Evolutionary conservation across 2,113 vertebrate species (phyloP), one percentile per base, ranked within the genome.

Genomic region (Neomonachus schauinslandi): DNA sequence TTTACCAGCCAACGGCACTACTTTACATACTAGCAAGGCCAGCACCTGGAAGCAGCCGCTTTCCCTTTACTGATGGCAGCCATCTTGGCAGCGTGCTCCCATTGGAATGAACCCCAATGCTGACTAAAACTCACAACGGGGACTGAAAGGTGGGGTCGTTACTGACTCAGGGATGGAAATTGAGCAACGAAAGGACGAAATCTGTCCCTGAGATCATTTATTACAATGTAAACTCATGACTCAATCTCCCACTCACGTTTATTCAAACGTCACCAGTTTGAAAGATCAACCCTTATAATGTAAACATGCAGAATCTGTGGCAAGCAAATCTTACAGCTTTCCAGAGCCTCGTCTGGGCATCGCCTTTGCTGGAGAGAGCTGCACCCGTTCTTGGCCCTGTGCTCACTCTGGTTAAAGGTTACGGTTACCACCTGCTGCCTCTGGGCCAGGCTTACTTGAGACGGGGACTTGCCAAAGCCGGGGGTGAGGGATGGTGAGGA

Each of bases 191-290:
- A 94, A 92, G 42, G 84, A 24, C 59, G 87, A 92, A 83, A 82
- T 79, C 11, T 79, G 28, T 89, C 65, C 59, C 22, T 16, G 39
- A 82, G 36, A 36, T 94, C 72, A 94, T 39, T 39, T 42, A 89
- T 65, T 92, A 87, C 72, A 80, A 87, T 92, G 57, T 96, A 93
- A 95, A 96, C 67, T 36, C 53, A 36, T 84, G 94, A 96, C 59
- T 97, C 80, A 85, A 10, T 71, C 28, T 86, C 69, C 69, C n/a
- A 59, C 39, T 84, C 57, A 57, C 9, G 26, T 84, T 96, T 88
- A 71, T 88, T 90, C 39, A 59, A 95, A 92, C 94, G 49, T 79
- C 92, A 51, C 57, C 88, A 71, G 42, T 91, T 93, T 72, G 61
- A 89, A 95, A 71, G 2, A 65, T 31, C 79, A 94, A 59, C 16